Base-by-base conservation (phyloP, 1,140 invertebrate genomes). In the Drosophila serrata region DNA sequence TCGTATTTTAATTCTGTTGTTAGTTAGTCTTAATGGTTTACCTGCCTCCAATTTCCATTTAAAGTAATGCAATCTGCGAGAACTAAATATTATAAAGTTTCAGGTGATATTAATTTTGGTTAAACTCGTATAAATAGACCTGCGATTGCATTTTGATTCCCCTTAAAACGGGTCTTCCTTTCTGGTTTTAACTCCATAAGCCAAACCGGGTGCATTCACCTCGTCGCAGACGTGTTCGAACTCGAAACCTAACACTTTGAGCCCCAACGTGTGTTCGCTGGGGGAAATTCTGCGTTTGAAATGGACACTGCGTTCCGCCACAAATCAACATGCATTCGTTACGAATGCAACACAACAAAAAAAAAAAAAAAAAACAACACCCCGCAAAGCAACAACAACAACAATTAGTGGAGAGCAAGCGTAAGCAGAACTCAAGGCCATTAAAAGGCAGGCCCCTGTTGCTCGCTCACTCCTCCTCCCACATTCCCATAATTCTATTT, bases 341-440 rank as follows among this genome's bases (percentile, higher is more conserved):
- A 42, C 15, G 31, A 12, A 31, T 51, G 33, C 58, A 37, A 31
- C 9, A 60, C n/a, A n/a, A n/a, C n/a, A n/a, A n/a, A n/a, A n/a
- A n/a, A n/a, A n/a, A n/a, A n/a, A n/a, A n/a, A n/a, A n/a, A n/a
- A 22, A 64, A 61, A 29, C 63, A 62, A 62, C 19, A 31, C 33
- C 33, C 49, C 45, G 33, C 49, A 48, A 33, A 19, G 27, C 45
- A 17, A 13, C 13, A 69, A 37, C 45, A 17, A 13, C 13, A 68
- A 37, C 33, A 35, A 46, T 22, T 40, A 19, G 22, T 19, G 29
- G 24, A 19, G 46, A 43, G 45, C 45, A 43, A 37, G n/a, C 61
- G 65, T 65, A 65, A 51, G 43, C 60, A 40, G n/a, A 49, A 29
- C 19, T 68, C 65, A 68, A 68, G 65, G 65, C 65, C 65, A 68